Evolutionary conservation across 2,888 invertebrate genomes (phyloP), one percentile per base, ranked within the genome.

Genomic region (Sphinx pinastri): DNA sequence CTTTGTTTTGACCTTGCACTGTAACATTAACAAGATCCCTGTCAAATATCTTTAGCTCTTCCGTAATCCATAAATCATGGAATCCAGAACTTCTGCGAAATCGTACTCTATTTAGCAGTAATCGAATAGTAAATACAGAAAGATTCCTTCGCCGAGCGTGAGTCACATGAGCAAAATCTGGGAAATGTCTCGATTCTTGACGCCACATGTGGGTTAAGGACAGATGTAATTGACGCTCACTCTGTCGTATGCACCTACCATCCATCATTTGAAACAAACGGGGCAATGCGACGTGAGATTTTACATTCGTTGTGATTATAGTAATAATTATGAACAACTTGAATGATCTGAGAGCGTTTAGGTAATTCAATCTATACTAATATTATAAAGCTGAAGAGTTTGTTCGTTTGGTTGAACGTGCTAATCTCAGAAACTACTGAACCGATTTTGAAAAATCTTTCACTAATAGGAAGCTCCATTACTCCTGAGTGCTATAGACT

Each of bases 161-260:
- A 75, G 72, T 81, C 78, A 82, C 58, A 75, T 70, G 70, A 68
- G 74, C 70, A 69, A 73, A 78, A 79, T 79, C 79, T 81, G 79
- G 75, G 77, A 75, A 78, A 78, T 74, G 71, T 79, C 78, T 76
- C 73, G 73, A 74, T 77, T 76, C 69, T 74, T 74, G 69, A 67
- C 52, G 14, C 63, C 70, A 70, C 69, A 83, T 79, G 74, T 81
- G 68, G 80, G 81, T 83, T 81, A 83, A 84, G 81, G 84, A 73
- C 79, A 68, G 60, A 60, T 68, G 72, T 76, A 72, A 74, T 75
- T 73, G 68, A 71, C 71, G 72, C 68, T 72, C 75, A 72, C 73
- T 74, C 77, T 77, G 75, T 77, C 74, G 71, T 71, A 70, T 70
- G 73, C 55, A 19, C 19, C 74, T 74, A 73, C 70, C 77, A 77